phyloP scores from a whole-genome alignment of 1,140 invertebrate genomes.

The Chrysomallon squamiferum region DNA sequence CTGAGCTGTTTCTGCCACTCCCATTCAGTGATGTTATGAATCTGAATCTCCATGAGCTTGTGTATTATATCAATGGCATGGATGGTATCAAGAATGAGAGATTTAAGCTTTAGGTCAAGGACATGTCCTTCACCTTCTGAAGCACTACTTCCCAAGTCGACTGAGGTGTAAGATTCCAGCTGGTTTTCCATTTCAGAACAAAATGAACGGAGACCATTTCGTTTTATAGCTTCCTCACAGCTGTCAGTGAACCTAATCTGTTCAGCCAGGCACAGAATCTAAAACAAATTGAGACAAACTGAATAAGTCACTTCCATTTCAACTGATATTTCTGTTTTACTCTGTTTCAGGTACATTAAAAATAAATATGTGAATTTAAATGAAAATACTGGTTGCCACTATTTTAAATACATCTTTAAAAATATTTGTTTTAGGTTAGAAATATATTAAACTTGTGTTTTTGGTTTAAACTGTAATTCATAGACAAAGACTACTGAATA shows the following conservation, averaged over 20 bases:
- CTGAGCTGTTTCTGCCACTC: conserved; percentile 95
- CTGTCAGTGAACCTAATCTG: conserved; percentile 81
- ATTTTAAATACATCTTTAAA: too few relatives aligned
- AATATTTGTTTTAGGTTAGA: too few relatives aligned
- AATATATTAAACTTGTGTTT: too few relatives aligned
- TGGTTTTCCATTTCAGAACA: conserved; percentile 67
- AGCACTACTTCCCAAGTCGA: conserved; percentile 60
- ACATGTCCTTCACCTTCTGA: conserved; percentile 47
- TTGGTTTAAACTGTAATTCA: too few relatives aligned
- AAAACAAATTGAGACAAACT: conserved; percentile 17
- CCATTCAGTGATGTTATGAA: conserved; percentile 79
- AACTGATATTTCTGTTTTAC: too few relatives aligned
- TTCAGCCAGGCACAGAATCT: conserved; percentile 78
- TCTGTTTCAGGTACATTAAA: too few relatives aligned
- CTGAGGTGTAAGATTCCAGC: conserved; percentile 71
- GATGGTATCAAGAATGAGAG: conserved; percentile 91
- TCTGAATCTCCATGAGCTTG: conserved; percentile 74
- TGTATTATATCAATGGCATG: conserved; percentile 87
- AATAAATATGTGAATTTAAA: too few relatives aligned
- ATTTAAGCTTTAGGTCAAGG: conserved; percentile 69
- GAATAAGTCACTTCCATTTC: too few relatives aligned
- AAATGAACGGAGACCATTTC: conserved; percentile 70
- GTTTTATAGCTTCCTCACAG: conserved; percentile 79
- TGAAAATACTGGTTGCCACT: too few relatives aligned
- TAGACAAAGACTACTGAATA: too few relatives aligned